phyloP scores from a whole-genome alignment of 2,113 vertebrate genomes.

The Muntiacus reevesi region DNA sequence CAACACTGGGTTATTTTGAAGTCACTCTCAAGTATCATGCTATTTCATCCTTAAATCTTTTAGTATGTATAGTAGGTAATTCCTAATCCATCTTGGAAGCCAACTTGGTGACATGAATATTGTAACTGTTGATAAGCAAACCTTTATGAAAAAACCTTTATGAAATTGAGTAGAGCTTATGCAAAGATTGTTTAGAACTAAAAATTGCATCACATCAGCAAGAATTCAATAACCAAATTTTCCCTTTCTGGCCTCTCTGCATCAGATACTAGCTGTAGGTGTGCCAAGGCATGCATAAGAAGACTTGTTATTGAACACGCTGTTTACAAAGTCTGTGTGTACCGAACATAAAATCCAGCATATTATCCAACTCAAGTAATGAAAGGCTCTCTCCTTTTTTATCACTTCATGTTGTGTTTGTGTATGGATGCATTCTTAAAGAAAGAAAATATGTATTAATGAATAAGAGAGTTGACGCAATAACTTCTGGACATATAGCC shows the following conservation, averaged over 20 bases:
- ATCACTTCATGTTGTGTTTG: constrained; percentile 5
- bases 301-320: constrained; percentile 8
- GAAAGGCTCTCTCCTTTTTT: neutral
- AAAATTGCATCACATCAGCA: constrained; percentile 59
- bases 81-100: neutral
- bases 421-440: neutral
- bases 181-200: constrained; percentile 33
- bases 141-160: neutral
- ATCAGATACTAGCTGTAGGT: constrained; percentile 45
- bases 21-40: neutral
- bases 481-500: neutral
- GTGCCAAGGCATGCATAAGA: constrained; percentile 55
- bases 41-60: neutral
- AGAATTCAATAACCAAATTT: constrained; percentile 51
- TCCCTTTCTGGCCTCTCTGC: constrained; percentile 59
- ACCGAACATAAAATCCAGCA: neutral
- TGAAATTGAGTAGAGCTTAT: neutral
- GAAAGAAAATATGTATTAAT: neutral
- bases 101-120: neutral
- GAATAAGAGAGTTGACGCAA: neutral
- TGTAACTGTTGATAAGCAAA: neutral
- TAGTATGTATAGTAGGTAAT: neutral
- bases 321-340: constrained; percentile 11
- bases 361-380: neutral
- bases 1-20: neutral